A percentile compares a stretch with the other conserved stretches of the same genome.
phyloP scores from a whole-genome alignment of 2,113 vertebrate genomes.

The Cricetomys ansorgei region DNA sequence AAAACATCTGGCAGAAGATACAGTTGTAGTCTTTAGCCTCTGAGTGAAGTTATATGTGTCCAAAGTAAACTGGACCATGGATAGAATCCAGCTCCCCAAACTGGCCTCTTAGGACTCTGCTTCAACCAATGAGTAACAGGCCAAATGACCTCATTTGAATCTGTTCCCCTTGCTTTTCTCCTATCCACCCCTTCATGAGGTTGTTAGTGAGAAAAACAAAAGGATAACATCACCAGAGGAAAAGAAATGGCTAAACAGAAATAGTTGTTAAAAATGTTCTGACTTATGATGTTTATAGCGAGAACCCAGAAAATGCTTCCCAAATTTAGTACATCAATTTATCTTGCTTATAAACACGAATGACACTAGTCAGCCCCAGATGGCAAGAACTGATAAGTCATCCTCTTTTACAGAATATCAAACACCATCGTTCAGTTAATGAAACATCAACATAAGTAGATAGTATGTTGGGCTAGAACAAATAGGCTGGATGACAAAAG shows the following conservation, averaged over 20 bases:
- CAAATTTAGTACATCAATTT: constrained; percentile 32
- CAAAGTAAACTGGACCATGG: not conserved
- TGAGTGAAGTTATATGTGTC: constrained; percentile 29
- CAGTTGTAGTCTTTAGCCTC: not conserved
- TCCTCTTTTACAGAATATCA: constrained; percentile 40
- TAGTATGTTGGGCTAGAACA: not conserved
- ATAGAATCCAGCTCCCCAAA: constrained; percentile 43
- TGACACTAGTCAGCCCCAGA: not conserved
- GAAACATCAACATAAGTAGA: not conserved
- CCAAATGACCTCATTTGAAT: constrained; percentile 67
- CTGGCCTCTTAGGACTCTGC: constrained; percentile 17
- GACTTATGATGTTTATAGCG: not conserved
- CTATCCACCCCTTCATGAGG: not conserved
- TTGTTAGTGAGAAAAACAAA: constrained; percentile 54
- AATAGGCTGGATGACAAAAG: constrained; percentile 38
- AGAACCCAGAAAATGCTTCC: constrained; percentile 17
- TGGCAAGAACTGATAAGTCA: constrained; percentile 30
- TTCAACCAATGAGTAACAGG: constrained; percentile 21
- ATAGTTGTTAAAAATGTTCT: not conserved
- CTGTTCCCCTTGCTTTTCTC: constrained; percentile 42
- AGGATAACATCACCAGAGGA: constrained; percentile 16
- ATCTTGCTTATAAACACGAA: constrained; percentile 36
- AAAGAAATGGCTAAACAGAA: constrained; percentile 55
- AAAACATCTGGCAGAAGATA: constrained; percentile 67
- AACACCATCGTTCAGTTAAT: not conserved